These are phyloP conservation scores for Oreohelix idahoensis DNA, from an alignment of 1,140 invertebrate species.

Conservation along the genomic window DNA sequence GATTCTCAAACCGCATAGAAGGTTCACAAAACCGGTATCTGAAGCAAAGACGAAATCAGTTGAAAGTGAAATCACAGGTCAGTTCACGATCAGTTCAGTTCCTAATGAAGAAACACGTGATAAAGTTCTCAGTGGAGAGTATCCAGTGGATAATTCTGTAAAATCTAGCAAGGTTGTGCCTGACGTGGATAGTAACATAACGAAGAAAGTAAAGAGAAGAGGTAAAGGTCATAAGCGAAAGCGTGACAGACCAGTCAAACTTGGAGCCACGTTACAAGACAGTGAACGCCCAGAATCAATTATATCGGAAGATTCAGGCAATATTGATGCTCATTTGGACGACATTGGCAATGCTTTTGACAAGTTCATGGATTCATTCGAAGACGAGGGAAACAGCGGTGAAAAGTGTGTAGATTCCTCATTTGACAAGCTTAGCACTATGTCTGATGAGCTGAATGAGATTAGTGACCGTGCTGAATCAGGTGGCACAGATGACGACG, in stretches of 20 bases:
- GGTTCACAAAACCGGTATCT: neutral
- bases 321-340: neutral
- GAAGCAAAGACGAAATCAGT: neutral
- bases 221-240: constrained; percentile 6
- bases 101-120: neutral
- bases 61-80: neutral
- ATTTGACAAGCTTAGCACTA: neutral
- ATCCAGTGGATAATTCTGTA: neutral
- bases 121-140: neutral
- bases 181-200: neutral
- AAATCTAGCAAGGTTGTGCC: neutral
- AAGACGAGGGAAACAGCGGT: neutral
- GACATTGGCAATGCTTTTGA: neutral
- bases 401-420: neutral
- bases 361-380: neutral
- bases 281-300: neutral
- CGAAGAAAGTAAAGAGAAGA: neutral
- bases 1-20: constrained; percentile 19
- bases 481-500: neutral
- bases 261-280: neutral
- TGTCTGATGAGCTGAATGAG: neutral
- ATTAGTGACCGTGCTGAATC: neutral
- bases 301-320: neutral
- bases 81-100: neutral
- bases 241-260: neutral